Conservation (phyloP, 2,888 invertebrate species). For the Pachliopta kotzebuea region DNA sequence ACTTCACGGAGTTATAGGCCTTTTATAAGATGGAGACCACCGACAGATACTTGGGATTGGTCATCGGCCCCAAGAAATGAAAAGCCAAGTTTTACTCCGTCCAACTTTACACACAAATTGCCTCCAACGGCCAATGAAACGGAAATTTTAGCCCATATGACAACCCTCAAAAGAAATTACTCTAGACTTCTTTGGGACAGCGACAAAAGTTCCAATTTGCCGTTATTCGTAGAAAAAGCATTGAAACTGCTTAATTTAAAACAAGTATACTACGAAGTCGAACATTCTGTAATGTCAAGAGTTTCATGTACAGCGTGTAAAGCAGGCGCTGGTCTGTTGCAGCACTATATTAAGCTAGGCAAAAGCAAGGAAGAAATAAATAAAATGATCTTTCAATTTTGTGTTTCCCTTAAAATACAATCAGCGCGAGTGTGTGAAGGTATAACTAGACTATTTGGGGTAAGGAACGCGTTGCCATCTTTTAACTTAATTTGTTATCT, state of each 20-base stretch:
- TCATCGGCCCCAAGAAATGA: conserved; percentile 59
- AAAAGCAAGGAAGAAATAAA: conserved; percentile 92
- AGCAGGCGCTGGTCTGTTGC: conserved; percentile 91
- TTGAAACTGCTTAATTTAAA: conserved; percentile 90
- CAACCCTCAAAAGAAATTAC: conserved; percentile 67
- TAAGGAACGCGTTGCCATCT: conserved; percentile 62
- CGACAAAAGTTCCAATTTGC: conserved; percentile 85
- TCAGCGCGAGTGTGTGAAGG: conserved; percentile 94
- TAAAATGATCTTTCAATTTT: conserved; percentile 91
- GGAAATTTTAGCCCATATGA: conserved; percentile 69
- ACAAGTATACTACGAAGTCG: conserved; percentile 91
- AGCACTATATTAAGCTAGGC: conserved; percentile 92
- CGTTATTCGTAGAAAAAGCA: conserved; percentile 91
- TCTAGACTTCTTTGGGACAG: conserved; percentile 87
- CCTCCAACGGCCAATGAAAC: conserved; percentile 76
- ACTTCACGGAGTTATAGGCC: conserved; percentile 55
- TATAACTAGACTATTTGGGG: conserved; percentile 90
- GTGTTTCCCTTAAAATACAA: conserved; percentile 92
- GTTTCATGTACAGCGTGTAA: conserved; percentile 95
- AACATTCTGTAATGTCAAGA: conserved; percentile 94
- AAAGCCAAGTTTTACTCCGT: conserved; percentile 67
- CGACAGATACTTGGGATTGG: conserved; percentile 74
- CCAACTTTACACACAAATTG: conserved; percentile 71
- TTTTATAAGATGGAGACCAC: conserved; percentile 72
- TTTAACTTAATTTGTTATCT: not conserved